A percentile compares a stretch with the other conserved stretches of the same genome.
Evolutionary conservation across 2,113 vertebrate species (phyloP).

Genomic region (Bufo bufo): DNA sequence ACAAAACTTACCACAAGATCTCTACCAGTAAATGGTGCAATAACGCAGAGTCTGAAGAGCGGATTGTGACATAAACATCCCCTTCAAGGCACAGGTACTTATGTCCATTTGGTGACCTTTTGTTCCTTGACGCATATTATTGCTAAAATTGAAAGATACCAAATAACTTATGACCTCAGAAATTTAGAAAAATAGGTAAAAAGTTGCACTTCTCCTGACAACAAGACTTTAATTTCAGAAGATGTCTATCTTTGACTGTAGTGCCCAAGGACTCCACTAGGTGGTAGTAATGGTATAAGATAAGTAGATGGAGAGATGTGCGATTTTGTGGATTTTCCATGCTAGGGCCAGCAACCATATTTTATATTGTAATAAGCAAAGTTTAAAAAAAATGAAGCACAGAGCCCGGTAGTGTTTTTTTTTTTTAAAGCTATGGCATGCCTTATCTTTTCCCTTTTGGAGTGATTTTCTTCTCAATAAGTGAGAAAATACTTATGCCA

Average conservation of each 20-base stretch:
- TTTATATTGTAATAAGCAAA: neutral
- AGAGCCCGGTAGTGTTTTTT: too few relatives aligned
- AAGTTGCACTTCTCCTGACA: neutral
- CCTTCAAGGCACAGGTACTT: neutral
- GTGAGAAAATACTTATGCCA: too few relatives aligned
- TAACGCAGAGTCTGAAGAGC: neutral
- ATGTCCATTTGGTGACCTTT: neutral
- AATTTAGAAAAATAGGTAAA: neutral
- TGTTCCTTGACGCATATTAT: neutral
- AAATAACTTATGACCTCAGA: too few relatives aligned
- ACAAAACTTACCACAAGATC: neutral
- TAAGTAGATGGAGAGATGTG: neutral
- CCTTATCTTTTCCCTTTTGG: too few relatives aligned
- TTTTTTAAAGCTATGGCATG: too few relatives aligned
- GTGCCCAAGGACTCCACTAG: neutral
- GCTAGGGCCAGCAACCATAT: neutral
- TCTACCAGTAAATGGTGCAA: neutral
- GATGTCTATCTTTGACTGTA: neutral
- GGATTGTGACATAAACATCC: neutral
- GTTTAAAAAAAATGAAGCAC: too few relatives aligned
- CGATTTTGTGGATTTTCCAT: too few relatives aligned
- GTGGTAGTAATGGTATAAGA: slow-evolving; percentile 1
- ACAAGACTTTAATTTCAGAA: neutral
- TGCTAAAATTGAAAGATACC: neutral
- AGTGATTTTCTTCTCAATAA: too few relatives aligned